phyloP scores from a whole-genome alignment of 2,888 invertebrate genomes.

The Stenotaenia linearis region DNA sequence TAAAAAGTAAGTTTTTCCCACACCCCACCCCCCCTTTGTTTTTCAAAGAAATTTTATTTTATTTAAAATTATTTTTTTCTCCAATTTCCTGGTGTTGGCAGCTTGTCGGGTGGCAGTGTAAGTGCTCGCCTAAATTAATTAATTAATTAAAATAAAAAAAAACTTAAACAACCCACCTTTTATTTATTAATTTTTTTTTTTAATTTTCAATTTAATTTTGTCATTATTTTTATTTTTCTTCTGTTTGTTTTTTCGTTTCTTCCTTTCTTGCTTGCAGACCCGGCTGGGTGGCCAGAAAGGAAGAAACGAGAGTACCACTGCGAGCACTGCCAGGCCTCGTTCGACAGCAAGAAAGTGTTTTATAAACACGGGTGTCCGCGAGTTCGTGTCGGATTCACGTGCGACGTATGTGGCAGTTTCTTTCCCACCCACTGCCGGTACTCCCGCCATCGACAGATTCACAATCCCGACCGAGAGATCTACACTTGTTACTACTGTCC shows the following conservation, averaged over 20 bases:
- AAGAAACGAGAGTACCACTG: slow-evolving; percentile 37
- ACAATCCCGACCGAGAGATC: slow-evolving; percentile 36
- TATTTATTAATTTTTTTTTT: neutral
- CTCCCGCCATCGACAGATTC: slow-evolving; percentile 35
- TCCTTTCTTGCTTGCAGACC: slow-evolving; percentile 37
- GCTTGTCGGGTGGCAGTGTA: slow-evolving; percentile 4
- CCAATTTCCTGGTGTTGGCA: neutral
- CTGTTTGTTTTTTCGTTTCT: slow-evolving; percentile 31
- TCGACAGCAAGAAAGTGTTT: slow-evolving; percentile 35
- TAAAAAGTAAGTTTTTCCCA: neutral
- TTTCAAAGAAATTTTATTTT: neutral
- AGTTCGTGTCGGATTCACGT: slow-evolving; percentile 35
- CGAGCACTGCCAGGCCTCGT: slow-evolving; percentile 36
- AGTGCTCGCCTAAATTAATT: neutral
- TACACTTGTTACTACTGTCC: slow-evolving; percentile 35
- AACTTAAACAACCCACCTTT: too few relatives aligned
- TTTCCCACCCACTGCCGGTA: slow-evolving; percentile 37
- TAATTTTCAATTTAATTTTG: neutral
- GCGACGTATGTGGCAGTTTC: slow-evolving; percentile 35
- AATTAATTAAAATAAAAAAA: neutral
- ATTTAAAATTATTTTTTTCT: neutral
- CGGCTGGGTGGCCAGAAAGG: slow-evolving; percentile 36
- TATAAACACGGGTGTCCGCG: slow-evolving; percentile 36
- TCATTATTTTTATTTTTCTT: slow-evolving; percentile 13
- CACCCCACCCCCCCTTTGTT: neutral